Evolutionary conservation across 1,140 invertebrate species (phyloP).

Genomic region (Steinernema khuongi): DNA sequence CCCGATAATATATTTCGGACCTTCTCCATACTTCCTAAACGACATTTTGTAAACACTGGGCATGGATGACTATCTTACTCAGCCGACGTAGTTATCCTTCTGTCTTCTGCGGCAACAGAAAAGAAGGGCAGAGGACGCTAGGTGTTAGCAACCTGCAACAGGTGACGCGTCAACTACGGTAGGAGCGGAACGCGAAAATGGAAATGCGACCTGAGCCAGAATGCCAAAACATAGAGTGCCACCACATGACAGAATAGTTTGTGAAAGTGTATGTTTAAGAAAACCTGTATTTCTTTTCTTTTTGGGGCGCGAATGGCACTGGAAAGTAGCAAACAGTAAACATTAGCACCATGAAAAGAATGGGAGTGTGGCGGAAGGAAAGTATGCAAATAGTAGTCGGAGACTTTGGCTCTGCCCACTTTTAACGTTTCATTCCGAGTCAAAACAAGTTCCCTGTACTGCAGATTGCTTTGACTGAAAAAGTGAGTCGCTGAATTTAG

Average conservation of each 20-base stretch:
- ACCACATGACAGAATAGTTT: neutral
- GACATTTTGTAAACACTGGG: neutral
- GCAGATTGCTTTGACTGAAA: neutral
- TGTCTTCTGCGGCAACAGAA: neutral
- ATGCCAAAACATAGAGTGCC: neutral
- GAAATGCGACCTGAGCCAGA: neutral
- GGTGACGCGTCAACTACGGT: neutral
- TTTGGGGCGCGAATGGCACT: neutral
- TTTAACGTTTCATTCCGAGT: neutral
- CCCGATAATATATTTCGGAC: neutral
- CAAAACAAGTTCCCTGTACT: neutral
- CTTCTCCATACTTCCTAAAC: neutral
- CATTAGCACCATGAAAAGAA: neutral
- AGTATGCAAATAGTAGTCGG: slow-evolving; percentile 7
- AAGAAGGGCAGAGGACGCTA: neutral
- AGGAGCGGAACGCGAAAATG: neutral
- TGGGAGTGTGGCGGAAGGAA: neutral
- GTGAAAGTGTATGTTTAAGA: neutral
- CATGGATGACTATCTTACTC: neutral
- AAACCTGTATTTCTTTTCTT: slow-evolving; percentile 5
- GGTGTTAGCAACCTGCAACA: neutral
- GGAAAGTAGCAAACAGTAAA: slow-evolving; percentile 9
- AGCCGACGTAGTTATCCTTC: neutral
- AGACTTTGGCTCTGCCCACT: neutral
- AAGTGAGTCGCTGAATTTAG: neutral